A percentile compares a stretch with the other conserved stretches of the same genome.
Evolutionary conservation across 53 echinoderm and acorn worm species (phyloP).

Genomic region (Pentamera pediparva): DNA sequence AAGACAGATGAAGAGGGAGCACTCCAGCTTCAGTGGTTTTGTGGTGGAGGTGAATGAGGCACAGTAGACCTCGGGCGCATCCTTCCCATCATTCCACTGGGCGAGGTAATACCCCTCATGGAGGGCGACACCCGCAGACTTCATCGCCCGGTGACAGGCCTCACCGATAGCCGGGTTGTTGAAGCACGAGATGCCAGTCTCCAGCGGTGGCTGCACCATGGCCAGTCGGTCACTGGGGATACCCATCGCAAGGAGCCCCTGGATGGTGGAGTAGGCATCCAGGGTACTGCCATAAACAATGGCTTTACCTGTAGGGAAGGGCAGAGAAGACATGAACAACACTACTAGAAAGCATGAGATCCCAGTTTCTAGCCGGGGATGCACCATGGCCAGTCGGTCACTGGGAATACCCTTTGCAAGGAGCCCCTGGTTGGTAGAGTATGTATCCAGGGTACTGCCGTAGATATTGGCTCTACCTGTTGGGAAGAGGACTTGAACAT

Average conservation of each 20-base stretch:
- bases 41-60: constrained; percentile 91
- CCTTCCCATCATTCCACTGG: constrained; percentile 97
- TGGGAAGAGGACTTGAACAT: neutral
- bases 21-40: constrained; percentile 91
- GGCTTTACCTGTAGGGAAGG: constrained; percentile 59
- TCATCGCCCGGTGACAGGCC: constrained; percentile 51
- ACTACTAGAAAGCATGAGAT: constrained; percentile 67
- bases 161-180: constrained; percentile 69
- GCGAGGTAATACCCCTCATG: constrained; percentile 81
- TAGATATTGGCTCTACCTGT: constrained; percentile 86
- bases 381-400: constrained; percentile 62
- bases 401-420: constrained; percentile 56
- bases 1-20: constrained; percentile 92
- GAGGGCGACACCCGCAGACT: constrained; percentile 62
- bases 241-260: constrained; percentile 59
- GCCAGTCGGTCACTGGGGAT: constrained; percentile 58
- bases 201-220: constrained; percentile 75
- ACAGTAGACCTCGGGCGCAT: constrained; percentile 73
- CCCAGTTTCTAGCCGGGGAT: constrained; percentile 69
- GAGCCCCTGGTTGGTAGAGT: constrained; percentile 67
- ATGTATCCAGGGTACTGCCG: constrained; percentile 79
- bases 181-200: constrained; percentile 71
- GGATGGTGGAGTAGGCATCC: constrained; percentile 78
- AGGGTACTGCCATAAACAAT: constrained; percentile 82
- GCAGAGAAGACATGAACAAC: neutral